Base-by-base conservation (phyloP, 2,113 vertebrate genomes). In the Paradisaea rubra region DNA sequence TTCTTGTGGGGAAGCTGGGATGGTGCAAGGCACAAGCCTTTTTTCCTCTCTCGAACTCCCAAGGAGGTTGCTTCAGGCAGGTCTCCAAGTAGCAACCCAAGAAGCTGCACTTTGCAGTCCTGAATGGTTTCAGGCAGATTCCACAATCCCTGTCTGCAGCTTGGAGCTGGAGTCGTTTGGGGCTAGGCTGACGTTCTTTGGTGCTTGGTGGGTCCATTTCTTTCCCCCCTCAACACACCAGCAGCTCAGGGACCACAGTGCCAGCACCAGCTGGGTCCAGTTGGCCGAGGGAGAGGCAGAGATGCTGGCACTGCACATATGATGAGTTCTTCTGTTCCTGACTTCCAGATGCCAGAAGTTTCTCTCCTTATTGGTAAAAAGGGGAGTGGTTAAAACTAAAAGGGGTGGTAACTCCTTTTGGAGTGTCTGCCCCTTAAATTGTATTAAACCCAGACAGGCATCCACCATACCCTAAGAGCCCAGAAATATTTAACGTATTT, bases 131-230 rank as follows among this genome's bases (percentile, higher is more conserved):
- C 22, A 9, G 27, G 68, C 14, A 53, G 39, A 27, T 54, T 37
- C 47, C 39, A 22, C 17, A 45, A 17, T 22, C 41, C 39, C 39
- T 22, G 57, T 22, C 57, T 4, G 1, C 18, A 21, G 10, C 17
- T 11, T 16, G 17, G 27, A 50, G 15, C 39, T 14, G 49, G 49
- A 23, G 27, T 22, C 0, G 0, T 17, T 20, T 0, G 2, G 37
- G 20, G 56, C 31, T 37, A 30, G 35, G 54, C 45, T 11, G 1
- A 12, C 0, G 0, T 28, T 23, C 24, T 11, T 35, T 0, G 0
- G 13, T 13, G 54, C 20, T 82, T 4, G 2, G 10, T 16, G 33
- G 25, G 39, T 37, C 17, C 20, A 25, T 53, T 16, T 13, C 39
- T 37, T 31, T 21, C 35, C 15, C 15, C 13, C 22, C 5, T 19